Base-by-base conservation (phyloP, 2,113 vertebrate species). In the Oceanites oceanicus region DNA sequence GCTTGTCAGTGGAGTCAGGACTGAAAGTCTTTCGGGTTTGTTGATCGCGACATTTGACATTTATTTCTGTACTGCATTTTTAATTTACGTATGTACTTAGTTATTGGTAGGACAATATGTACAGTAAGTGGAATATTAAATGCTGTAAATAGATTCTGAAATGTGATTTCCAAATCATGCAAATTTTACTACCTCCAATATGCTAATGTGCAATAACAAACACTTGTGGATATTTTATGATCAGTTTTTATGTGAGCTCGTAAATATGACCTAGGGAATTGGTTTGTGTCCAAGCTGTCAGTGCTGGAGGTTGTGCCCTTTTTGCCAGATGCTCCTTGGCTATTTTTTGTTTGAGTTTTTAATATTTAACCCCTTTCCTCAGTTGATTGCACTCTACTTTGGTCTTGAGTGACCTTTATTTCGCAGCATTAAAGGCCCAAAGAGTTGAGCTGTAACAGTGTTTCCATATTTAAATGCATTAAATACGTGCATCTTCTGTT, bases 301-400 rank as follows among this genome's bases (percentile, higher is more conserved):
- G 38, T 76, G 82, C 88, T 0, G 0, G 15, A 45, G 59, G 53
- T 85, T 87, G 45, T 82, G 71, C 77, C 61, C 52, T 45, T 87
- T 79, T 77, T 67, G 92, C 86, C 77, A 92, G 81, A 87, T 67
- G 53, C 45, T 95, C 45, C 74, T 76, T 89, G 74, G 70, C 87
- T 94, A 62, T 58, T 85, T 92, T 86, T 88, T 45, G 11, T 77
- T 78, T n/a, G 56, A 49, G 81, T 58, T 95, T 90, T 94, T 95
- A 96, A 88, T 97, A 55, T 94, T 94, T 96, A 95, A 95, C 74
- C 74, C 58, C 63, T 91, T 91, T 95, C 78, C 50, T 49, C 74
- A 82, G 47, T 36, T 86, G 87, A 30, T 59, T 79, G 87, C 82
- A 47, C 62, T 91, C 67, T 65, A 9, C 84, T 90, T 91, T 86